Conservation (phyloP, 2,113 vertebrate species). For the Hippotragus niger region DNA sequence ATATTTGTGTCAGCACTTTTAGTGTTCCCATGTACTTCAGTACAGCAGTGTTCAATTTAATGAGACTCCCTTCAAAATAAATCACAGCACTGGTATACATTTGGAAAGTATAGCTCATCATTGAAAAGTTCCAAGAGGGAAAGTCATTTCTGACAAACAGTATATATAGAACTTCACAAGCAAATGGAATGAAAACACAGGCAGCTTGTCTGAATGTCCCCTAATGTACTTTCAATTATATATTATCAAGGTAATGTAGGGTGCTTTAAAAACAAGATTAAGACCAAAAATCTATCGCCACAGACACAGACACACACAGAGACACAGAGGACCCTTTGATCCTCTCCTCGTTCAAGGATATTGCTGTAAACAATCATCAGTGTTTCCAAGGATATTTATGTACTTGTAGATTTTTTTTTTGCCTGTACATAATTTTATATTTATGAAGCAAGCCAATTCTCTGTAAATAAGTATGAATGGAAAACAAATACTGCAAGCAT, state of each 20-base stretch:
- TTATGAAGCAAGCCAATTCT: constrained; percentile 80
- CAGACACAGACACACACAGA: background rate
- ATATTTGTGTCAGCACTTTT: constrained; percentile 77
- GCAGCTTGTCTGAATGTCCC: constrained; percentile 38
- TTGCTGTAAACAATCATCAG: constrained; percentile 71
- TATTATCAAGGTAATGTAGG: constrained; percentile 68
- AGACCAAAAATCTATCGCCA: constrained; percentile 56
- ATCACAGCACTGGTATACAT: constrained; percentile 57
- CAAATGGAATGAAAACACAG: constrained; percentile 4
- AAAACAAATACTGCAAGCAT: constrained; percentile 76
- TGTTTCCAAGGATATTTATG: constrained; percentile 70
- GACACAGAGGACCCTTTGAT: constrained; percentile 70
- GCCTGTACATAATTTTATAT: constrained; percentile 75
- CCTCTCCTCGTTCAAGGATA: constrained; percentile 58
- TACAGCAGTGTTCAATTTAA: constrained; percentile 70
- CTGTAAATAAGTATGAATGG: constrained; percentile 80
- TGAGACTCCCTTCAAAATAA: constrained; percentile 76
- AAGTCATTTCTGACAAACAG: constrained; percentile 66
- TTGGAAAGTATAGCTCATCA: constrained; percentile 44
- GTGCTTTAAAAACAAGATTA: constrained; percentile 52
- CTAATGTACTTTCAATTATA: constrained; percentile 76
- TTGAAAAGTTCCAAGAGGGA: constrained; percentile 50
- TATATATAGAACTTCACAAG: constrained; percentile 41
- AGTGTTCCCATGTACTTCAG: constrained; percentile 72
- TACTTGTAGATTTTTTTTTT: constrained; percentile 47